A percentile compares a stretch with the other conserved stretches of the same genome.
These are phyloP conservation scores for Apteryx owenii DNA, from an alignment of 2,113 vertebrate species.

Conservation along the genomic window DNA sequence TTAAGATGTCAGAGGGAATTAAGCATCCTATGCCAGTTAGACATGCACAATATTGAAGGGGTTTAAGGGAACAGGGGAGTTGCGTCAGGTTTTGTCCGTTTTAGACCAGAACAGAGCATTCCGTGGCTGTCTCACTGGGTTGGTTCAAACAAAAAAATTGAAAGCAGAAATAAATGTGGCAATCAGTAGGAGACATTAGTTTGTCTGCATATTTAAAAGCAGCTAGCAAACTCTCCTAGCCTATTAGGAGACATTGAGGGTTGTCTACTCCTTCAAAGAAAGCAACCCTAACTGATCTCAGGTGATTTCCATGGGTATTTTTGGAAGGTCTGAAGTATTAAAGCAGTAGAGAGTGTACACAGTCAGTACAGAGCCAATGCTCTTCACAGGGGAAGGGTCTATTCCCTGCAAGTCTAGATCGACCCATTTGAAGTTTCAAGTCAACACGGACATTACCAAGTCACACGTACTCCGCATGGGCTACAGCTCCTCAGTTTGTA, in stretches of 20 bases:
- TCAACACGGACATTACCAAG: neutral
- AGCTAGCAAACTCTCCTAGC: neutral
- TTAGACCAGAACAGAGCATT: neutral
- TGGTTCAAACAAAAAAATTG: neutral
- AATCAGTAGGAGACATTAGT: neutral
- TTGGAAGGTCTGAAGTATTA: neutral
- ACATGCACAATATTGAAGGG: neutral
- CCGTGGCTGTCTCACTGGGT: neutral
- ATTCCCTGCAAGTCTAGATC: neutral
- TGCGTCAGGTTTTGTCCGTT: neutral
- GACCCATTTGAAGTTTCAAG: neutral
- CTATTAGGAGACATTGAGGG: neutral
- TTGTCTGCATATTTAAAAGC: neutral
- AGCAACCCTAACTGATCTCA: neutral
- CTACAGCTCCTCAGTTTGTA: rapidly evolving
- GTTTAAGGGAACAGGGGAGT: neutral
- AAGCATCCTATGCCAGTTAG: neutral
- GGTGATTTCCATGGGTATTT: neutral
- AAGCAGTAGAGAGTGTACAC: neutral
- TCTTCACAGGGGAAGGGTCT: neutral
- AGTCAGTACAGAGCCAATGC: neutral
- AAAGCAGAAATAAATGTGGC: neutral
- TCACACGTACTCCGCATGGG: neutral
- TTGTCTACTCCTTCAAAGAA: neutral
- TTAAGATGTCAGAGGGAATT: neutral